Evolutionary conservation across 2,797 vertebrate genomes (phyloP).

Genomic region (Diplodus sargus): DNA sequence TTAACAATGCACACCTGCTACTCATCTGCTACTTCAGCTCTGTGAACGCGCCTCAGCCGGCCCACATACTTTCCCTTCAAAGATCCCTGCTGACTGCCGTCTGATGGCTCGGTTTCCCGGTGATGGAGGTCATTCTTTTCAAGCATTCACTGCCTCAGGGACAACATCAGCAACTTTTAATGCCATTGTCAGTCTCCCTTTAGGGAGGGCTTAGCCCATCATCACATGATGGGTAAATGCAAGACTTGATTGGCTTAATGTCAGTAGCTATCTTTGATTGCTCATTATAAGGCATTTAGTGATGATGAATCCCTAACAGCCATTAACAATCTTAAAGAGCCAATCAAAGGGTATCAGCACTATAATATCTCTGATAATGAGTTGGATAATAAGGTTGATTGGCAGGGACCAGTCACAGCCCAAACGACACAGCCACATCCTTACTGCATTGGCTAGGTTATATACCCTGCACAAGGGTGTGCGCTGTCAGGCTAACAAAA

Average conservation of each 20-base stretch:
- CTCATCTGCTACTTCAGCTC: slow-evolving; percentile 6
- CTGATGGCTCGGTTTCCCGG: slow-evolving; percentile 21
- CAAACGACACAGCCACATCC: slow-evolving; percentile 14
- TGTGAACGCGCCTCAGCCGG: slow-evolving; percentile 24
- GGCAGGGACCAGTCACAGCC: slow-evolving; percentile 43
- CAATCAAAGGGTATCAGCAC: slow-evolving; percentile 52
- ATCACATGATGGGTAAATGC: slow-evolving; percentile 43
- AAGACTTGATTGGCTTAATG: slow-evolving; percentile 62
- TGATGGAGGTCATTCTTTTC: slow-evolving; percentile 48
- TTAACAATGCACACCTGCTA: slow-evolving; percentile 42
- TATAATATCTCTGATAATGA: slow-evolving; percentile 63
- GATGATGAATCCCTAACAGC: slow-evolving; percentile 55
- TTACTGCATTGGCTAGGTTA: slow-evolving; percentile 10
- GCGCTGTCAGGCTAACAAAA: slow-evolving; percentile 36
- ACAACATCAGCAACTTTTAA: slow-evolving; percentile 51
- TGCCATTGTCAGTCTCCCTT: slow-evolving; percentile 33
- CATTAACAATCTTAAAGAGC: slow-evolving; percentile 54
- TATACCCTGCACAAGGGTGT: slow-evolving; percentile 21
- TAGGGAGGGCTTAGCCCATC: slow-evolving; percentile 42
- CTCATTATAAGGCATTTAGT: slow-evolving; percentile 61
- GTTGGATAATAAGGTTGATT: slow-evolving; percentile 63
- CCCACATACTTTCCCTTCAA: slow-evolving; percentile 18
- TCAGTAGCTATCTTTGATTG: slow-evolving; percentile 54
- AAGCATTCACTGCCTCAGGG: slow-evolving; percentile 30
- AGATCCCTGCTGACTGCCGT: slow-evolving; percentile 22